A percentile compares a stretch with the other conserved stretches of the same genome.
phyloP scores from a whole-genome alignment of 2,797 vertebrate species.

The Amniataba percoides region DNA sequence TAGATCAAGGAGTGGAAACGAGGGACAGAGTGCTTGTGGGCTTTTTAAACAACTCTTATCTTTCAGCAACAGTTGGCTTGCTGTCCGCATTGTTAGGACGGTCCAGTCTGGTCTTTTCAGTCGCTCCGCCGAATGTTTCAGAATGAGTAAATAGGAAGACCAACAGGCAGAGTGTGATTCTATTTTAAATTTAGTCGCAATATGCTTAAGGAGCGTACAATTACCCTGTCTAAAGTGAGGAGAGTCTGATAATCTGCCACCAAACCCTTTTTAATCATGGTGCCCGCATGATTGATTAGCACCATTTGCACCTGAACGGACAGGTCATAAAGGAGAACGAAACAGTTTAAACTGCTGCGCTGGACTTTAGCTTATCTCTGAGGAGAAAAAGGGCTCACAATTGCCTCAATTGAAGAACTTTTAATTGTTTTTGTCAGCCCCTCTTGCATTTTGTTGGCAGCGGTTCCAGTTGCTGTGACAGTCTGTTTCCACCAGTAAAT shows the following conservation, averaged over 20 bases:
- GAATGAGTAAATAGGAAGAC: conserved; percentile 7
- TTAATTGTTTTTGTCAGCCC: conserved; percentile 57
- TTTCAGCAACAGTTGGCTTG: conserved; percentile 60
- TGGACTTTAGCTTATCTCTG: conserved; percentile 54
- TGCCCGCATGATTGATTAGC: conserved; percentile 76
- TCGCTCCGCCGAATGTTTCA: conserved; percentile 8
- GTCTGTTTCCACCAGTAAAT: background rate
- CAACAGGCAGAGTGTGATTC: conserved; percentile 13
- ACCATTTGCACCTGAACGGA: conserved; percentile 62
- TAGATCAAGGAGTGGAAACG: conserved; percentile 44
- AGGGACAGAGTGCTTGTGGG: conserved; percentile 42
- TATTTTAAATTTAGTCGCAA: conserved; percentile 24
- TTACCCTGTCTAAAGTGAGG: conserved; percentile 32
- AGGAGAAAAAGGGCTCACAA: conserved; percentile 15
- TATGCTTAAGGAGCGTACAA: conserved; percentile 44
- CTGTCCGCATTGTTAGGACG: background rate
- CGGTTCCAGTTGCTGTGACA: background rate
- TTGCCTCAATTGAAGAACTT: conserved; percentile 48
- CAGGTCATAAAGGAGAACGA: conserved; percentile 61
- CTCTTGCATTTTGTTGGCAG: conserved; percentile 20
- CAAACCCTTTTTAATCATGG: conserved; percentile 63
- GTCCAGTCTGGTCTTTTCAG: conserved; percentile 7
- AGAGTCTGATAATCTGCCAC: conserved; percentile 44
- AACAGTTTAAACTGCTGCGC: conserved; percentile 61
- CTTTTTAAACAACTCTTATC: conserved; percentile 62